Base-by-base conservation (phyloP, 2,888 invertebrate species). In the Xylocampa areola region DNA sequence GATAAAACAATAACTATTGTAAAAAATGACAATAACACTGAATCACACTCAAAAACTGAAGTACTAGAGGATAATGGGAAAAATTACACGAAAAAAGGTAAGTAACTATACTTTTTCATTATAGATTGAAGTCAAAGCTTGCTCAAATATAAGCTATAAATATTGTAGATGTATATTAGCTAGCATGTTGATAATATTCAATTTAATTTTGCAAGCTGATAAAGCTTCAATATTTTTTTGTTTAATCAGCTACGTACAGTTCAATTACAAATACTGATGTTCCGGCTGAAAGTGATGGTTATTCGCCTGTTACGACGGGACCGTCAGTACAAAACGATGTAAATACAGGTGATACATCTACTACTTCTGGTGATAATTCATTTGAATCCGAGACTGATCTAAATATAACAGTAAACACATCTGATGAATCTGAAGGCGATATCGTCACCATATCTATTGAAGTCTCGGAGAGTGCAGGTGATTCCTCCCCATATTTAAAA, bases 401-500 rank as follows among this genome's bases (percentile, higher is more conserved):
- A 27, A 60, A 17, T 41, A 32, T 73, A 36, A 50, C 47, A 41
- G 25, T 65, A 58, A 53, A 32, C 49, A 35, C 41, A 47, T 50
- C 39, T 27, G 37, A 37, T 29, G 57, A 64, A 53, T 52, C 51
- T 40, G 50, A 60, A 52, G 68, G 41, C 21, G 72, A 59, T 27
- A 54, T 45, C 14, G 37, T 68, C 53, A 55, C 35, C 25, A 36
- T 73, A 32, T 13, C 32, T 49, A 33, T 76, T 47, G 55, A 72
- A 37, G 30, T 59, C 37, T 48, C 39, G 43, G 69, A 67, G 17
- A 54, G 37, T 43, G 30, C 53, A 69, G 76, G 76, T 69, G 65
- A 76, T 43, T 40, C 36, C 52, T 35, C 23, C 53, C 37, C 47
- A 23, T 55, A 50, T 60, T 63, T 63, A 47, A 39, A 53, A 37